Evolutionary conservation across 2,888 invertebrate species (phyloP).

Genomic region (Acleris cristana): DNA sequence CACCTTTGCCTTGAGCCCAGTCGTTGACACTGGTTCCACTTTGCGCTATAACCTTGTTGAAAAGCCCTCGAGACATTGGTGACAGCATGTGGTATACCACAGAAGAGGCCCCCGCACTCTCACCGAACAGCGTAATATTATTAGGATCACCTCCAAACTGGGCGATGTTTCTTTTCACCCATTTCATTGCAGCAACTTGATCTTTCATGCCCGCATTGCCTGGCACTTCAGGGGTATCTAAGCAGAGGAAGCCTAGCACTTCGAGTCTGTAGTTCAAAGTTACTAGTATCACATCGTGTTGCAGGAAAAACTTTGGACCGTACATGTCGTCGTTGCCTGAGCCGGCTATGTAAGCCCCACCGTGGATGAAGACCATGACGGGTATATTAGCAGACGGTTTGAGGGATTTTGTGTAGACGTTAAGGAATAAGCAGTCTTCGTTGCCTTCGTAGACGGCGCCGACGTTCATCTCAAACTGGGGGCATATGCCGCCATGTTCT

Average conservation of each 20-base stretch:
- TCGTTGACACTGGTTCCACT: constrained; percentile 45
- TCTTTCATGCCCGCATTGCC: constrained; percentile 50
- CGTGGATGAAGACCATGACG: constrained; percentile 57
- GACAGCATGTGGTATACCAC: constrained; percentile 53
- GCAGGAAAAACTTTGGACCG: constrained; percentile 53
- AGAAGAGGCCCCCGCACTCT: constrained; percentile 52
- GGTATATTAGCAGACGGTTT: constrained; percentile 41
- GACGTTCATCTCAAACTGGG: constrained; percentile 44
- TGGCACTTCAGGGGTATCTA: constrained; percentile 43
- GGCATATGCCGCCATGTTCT: constrained; percentile 45
- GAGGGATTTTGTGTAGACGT: constrained; percentile 45
- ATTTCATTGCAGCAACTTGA: constrained; percentile 44
- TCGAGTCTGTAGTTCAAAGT: constrained; percentile 54
- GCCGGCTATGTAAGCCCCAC: constrained; percentile 51
- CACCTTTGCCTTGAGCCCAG: constrained; percentile 39
- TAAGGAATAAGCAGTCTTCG: constrained; percentile 50
- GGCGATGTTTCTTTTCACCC: constrained; percentile 42
- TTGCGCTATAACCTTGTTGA: constrained; percentile 48
- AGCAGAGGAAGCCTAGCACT: constrained; percentile 44
- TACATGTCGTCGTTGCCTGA: constrained; percentile 45
- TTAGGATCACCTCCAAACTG: constrained; percentile 43
- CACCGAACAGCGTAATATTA: constrained; percentile 50
- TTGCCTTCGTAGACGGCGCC: constrained; percentile 41
- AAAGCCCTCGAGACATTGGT: constrained; percentile 49
- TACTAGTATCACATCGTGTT: constrained; percentile 51